phyloP scores from a whole-genome alignment of 2,797 vertebrate species.

The Sebastes trivittatus region DNA sequence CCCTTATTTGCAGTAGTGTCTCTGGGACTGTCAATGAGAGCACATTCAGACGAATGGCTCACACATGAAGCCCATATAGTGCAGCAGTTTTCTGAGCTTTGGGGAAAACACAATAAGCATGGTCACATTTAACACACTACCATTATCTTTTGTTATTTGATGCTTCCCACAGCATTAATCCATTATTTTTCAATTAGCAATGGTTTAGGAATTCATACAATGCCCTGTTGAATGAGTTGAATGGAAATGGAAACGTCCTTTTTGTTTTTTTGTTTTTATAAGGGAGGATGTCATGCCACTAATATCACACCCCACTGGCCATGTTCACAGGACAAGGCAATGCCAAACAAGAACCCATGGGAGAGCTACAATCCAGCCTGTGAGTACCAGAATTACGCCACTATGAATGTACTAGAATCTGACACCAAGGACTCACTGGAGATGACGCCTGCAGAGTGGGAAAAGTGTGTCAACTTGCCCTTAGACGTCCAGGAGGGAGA shows the following conservation, averaged over 20 bases:
- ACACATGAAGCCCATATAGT: constrained; percentile 44
- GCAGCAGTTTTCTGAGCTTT: constrained; percentile 31
- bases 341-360: constrained; percentile 96
- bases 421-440: constrained; percentile 97
- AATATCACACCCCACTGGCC: constrained; percentile 59
- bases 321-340: constrained; percentile 92
- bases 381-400: constrained; percentile 99
- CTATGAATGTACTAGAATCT: constrained; percentile 98
- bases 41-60: constrained; percentile 60
- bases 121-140: constrained; percentile 66
- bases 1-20: constrained; percentile 51
- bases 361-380: constrained; percentile 97
- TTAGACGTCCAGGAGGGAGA: constrained; percentile 99
- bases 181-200: constrained; percentile 64
- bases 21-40: constrained; percentile 57
- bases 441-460: constrained; percentile 98
- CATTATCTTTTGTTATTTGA: constrained; percentile 74
- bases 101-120: constrained; percentile 55
- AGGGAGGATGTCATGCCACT: constrained; percentile 63
- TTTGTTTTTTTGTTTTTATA: not conserved
- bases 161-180: constrained; percentile 71
- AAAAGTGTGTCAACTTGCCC: constrained; percentile 99
- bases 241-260: constrained; percentile 30
- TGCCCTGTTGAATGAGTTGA: constrained; percentile 50
- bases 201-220: constrained; percentile 43